These are phyloP conservation scores for Melanargia galathea DNA, from an alignment of 2,888 invertebrate genomes.

Conservation along the genomic window DNA sequence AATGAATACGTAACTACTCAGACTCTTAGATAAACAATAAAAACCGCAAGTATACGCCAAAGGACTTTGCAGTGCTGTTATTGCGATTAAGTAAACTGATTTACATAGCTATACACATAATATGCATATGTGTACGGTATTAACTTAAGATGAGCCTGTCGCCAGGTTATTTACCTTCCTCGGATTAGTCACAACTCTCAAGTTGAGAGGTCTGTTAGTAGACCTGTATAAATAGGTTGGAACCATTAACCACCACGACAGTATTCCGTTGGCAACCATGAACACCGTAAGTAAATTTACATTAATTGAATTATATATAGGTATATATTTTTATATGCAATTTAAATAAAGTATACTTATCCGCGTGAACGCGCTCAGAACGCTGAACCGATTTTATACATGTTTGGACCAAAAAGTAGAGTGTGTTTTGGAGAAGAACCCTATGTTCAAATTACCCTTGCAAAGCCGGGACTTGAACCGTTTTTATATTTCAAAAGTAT, in stretches of 20 bases:
- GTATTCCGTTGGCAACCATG: slow-evolving; percentile 57
- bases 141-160: slow-evolving; percentile 28
- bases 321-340: too few species aligned
- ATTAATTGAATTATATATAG: not conserved
- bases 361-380: too few species aligned
- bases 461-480: too few species aligned
- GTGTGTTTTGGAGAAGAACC: too few species aligned
- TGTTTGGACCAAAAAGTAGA: too few species aligned
- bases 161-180: slow-evolving; percentile 57
- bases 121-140: not conserved
- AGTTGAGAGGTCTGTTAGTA: slow-evolving; percentile 30
- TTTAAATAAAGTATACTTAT: too few species aligned
- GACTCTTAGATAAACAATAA: slow-evolving; percentile 1
- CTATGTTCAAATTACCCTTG: too few species aligned
- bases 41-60: slow-evolving; percentile 11
- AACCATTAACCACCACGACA: slow-evolving; percentile 47
- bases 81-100: slow-evolving; percentile 21
- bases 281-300: slow-evolving; percentile 62
- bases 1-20: not conserved
- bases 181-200: slow-evolving; percentile 49
- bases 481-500: too few species aligned
- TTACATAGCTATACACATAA: slow-evolving; percentile 1
- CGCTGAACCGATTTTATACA: too few species aligned
- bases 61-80: slow-evolving; percentile 12
- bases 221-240: slow-evolving; percentile 59